Base-by-base conservation (phyloP, 2,113 vertebrate species). In the Carassius carassius region DNA sequence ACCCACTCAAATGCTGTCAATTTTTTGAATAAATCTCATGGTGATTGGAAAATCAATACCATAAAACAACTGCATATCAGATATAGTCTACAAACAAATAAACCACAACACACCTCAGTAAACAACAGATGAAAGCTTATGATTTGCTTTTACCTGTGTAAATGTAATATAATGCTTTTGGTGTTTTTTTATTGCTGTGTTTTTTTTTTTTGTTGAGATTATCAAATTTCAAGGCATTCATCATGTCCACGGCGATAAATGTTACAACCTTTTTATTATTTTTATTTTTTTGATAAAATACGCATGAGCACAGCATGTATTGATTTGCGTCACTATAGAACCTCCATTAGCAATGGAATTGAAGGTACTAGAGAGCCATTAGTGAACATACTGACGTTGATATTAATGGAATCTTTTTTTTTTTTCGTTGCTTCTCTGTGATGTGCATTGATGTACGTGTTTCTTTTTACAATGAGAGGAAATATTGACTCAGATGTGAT, bases 241-340 rank as follows among this genome's bases (percentile, higher is more conserved):
- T 69, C 35, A 69, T 81, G 44, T 67, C 62, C 23, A 41, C 23
- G 4, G 75, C 44, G 86, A 69, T 29, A 29, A 37, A 82, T 72
- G 41, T 73, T 78, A 63, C 14, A 2, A 5, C 0, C 25, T 10
- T 63, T 67, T n/a, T 21, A 21, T 6, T 29, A n/a, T 29, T 29
- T 2, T 29, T 29, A 29, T 29, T 29, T 29, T 29, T 29, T 29
- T 2, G 29, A 78, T 60, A 23, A 44, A 62, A 79, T 63, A 14
- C 41, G 17, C 54, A 72, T 16, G 35, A 37, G 44, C 41, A 63
- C 62, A 32, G 16, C 54, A 44, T 77, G 65, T 49, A 81, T 82
- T 78, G 73, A 85, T 62, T 81, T 44, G 62, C 5, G 3, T 77
- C 35, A 87, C 44, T 67, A 49, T 73, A 56, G 82, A 74, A 11